Evolutionary conservation across 2,888 invertebrate genomes (phyloP), one percentile per base, ranked within the genome.

Genomic region (Hipparchia sbordonii): DNA sequence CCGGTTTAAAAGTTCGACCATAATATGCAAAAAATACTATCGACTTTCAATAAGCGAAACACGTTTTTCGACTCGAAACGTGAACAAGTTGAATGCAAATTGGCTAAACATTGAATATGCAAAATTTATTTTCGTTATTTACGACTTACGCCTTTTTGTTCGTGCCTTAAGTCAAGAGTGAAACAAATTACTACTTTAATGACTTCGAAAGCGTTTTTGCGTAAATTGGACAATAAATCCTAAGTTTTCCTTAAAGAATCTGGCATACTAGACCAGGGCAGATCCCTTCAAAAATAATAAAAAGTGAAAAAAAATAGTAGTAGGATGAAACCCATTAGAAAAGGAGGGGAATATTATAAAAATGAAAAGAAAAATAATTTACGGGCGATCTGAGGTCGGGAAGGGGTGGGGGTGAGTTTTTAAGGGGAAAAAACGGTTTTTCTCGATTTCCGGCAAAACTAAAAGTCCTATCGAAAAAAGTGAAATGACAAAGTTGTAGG

Each of bases 1-100:
- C 77, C 77, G 77, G 77, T 74, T 78, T 73, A 70, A 73, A 77
- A 76, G 73, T 78, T 78, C 75, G 76, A 70, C 70, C 68, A 71
- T 73, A 75, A 76, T 76, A 70, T 73, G 70, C 74, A 76, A 77
- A 74, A 76, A 77, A 77, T 76, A 78, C 74, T 72, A 76, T 70
- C 70, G 74, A 70, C 73, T 74, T 74, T 75, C 75, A 73, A 75
- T 74, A 75, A 60, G 56, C 66, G 57, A 66, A 72, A 75, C 75
- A 56, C 23, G 75, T 74, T 73, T 60, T 67, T 48, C 54, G 33
- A 70, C 54, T 63, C 45, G 56, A 74, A 72, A 75, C 73, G 62
- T 67, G 60, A 65, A 66, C 57, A 71, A 9, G 57, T 68, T 68
- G 52, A 74, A 72, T 72, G 69, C 63, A 71, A 71, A 71, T 73